Evolutionary conservation across 2,888 invertebrate genomes (phyloP).

Genomic region (Creontiades dilutus): DNA sequence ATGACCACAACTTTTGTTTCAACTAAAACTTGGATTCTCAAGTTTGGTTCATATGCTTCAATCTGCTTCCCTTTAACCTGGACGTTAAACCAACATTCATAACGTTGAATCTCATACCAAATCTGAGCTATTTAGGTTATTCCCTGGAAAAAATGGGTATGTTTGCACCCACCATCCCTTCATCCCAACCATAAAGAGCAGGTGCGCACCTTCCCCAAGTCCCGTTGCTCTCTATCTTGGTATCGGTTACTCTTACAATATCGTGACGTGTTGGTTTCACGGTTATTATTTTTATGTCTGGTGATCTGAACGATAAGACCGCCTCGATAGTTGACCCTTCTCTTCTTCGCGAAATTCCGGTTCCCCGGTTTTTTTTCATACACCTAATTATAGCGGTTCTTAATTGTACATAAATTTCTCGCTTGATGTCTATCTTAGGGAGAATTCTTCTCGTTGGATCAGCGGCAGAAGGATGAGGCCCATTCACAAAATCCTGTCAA

Average conservation of each 20-base stretch:
- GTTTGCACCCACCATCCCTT: too few species aligned
- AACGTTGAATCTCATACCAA: too few species aligned
- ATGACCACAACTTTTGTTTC: too few species aligned
- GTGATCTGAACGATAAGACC: neutral
- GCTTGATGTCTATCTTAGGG: neutral
- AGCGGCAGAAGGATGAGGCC: neutral
- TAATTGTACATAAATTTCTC: neutral
- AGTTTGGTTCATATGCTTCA: too few species aligned
- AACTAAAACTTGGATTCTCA: too few species aligned
- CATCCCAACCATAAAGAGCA: too few species aligned
- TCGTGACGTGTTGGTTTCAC: neutral
- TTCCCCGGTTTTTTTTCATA: neutral
- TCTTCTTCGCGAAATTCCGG: neutral
- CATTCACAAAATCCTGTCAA: neutral
- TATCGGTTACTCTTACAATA: neutral
- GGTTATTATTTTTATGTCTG: neutral
- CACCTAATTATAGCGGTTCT: neutral
- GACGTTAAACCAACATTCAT: too few species aligned
- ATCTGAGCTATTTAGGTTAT: too few species aligned
- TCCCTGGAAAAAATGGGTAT: too few species aligned
- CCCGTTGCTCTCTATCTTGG: neutral
- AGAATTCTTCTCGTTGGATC: neutral
- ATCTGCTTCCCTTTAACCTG: too few species aligned
- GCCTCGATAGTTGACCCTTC: slow-evolving; percentile 18
- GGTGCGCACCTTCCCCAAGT: neutral